Base-by-base conservation (phyloP, 2,797 vertebrate genomes). In the Distichodus sexfasciatus region DNA sequence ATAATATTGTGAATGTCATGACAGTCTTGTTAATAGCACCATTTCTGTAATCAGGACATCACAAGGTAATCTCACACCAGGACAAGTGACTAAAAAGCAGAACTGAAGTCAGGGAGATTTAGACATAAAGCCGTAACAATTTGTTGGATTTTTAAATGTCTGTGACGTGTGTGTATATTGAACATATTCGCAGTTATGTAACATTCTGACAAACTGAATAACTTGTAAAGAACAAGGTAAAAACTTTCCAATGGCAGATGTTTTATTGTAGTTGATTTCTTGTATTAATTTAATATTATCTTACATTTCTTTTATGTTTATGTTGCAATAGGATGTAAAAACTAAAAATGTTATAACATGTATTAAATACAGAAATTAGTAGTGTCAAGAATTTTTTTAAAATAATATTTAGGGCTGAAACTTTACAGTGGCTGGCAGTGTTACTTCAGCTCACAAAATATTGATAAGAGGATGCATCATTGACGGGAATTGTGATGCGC, bases 1-100 rank as follows among this genome's bases (percentile, higher is more conserved):
- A 53, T 46, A 58, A 44, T 60, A 63, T 12, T 17, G 6, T 41
- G 23, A 6, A 64, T 41, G 44, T 50, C 51, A 60, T 43, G n/a
- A 44, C 12, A 59, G 44, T 19, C 14, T 58, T 23, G 43, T 28
- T 59, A 11, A 50, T 17, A 24, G 38, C 19, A 51, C 1, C 26
- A 28, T 53, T 29, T 9, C 2, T 26, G 29, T 50, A 11, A 51
- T n/a, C n/a, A n/a, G n/a, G n/a, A n/a, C n/a, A n/a, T n/a, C n/a
- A n/a, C n/a, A 31, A 51, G 8, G 10, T 19, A 38, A 47, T 24
- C n/a, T 61, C 8, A 14, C 1, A 7, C 15, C 24, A 7, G 9
- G 12, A 61, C 47, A 69, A n/a, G n/a, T n/a, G 53, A 60, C 21
- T n/a, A 19, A 23, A 29, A 10, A 17, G 24, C n/a, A 38, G 11